A percentile compares a stretch with the other conserved stretches of the same genome.
Conservation (phyloP, 2,888 invertebrate genomes). For the Nemoura dubitans region DNA sequence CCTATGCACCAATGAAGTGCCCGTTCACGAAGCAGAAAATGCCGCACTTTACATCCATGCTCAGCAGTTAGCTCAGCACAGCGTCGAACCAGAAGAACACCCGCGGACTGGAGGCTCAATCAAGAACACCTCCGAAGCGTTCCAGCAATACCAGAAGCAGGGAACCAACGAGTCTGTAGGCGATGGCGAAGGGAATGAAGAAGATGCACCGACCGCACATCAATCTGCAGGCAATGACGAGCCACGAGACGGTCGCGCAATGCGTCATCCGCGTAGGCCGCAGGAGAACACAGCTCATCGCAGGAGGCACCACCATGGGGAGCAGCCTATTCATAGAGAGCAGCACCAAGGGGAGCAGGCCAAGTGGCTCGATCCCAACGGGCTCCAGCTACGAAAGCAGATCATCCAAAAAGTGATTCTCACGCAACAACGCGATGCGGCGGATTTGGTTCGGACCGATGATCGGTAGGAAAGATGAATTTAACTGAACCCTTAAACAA, state of each 20-base stretch:
- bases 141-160: constrained; percentile 23
- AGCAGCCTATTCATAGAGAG: not conserved
- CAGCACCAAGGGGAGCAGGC: not conserved
- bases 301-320: not conserved
- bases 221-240: not conserved
- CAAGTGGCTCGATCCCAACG: not conserved
- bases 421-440: not conserved
- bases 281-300: not conserved
- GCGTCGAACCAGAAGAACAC: constrained; percentile 29
- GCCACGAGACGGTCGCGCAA: not conserved
- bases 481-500: not conserved
- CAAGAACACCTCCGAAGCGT: not conserved
- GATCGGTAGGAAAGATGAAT: not conserved
- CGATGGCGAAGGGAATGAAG: not conserved
- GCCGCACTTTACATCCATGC: constrained; percentile 47
- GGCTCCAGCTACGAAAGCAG: not conserved
- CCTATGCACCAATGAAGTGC: constrained; percentile 60
- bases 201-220: not conserved
- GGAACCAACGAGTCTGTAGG: not conserved
- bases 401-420: constrained; percentile 17
- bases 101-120: not conserved
- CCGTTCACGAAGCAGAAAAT: constrained; percentile 53
- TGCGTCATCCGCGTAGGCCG: not conserved
- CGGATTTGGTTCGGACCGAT: not conserved
- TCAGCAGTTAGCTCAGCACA: constrained; percentile 36